phyloP scores from a whole-genome alignment of 2,888 invertebrate genomes.

The Ischnus inquisitorius region DNA sequence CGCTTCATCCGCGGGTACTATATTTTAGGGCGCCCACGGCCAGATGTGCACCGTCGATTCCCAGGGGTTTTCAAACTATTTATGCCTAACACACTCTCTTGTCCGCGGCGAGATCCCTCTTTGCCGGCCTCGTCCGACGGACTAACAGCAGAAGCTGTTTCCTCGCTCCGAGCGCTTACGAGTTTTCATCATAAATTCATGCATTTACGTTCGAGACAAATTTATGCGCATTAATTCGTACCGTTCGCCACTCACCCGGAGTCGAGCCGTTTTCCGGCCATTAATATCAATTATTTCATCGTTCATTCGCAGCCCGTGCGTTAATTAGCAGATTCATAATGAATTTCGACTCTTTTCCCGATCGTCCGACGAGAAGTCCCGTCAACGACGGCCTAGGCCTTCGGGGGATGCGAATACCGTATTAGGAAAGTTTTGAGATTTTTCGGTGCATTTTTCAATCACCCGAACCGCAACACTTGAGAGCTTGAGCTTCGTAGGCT shows the following conservation, averaged over 20 bases:
- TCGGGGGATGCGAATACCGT: slow-evolving; percentile 44
- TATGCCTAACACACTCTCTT: slow-evolving; percentile 52
- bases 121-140: background rate
- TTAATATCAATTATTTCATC: slow-evolving; percentile 60
- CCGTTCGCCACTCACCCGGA: slow-evolving; percentile 36
- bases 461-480: slow-evolving; percentile 70
- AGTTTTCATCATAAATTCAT: slow-evolving; percentile 62
- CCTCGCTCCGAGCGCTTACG: slow-evolving; percentile 15
- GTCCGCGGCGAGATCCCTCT: slow-evolving; percentile 23
- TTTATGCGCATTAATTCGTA: slow-evolving; percentile 54
- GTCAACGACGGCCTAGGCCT: background rate
- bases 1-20: slow-evolving; percentile 73
- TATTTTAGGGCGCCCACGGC: slow-evolving; percentile 79
- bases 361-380: slow-evolving; percentile 31
- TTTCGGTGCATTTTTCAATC: slow-evolving; percentile 76
- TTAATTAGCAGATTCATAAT: background rate
- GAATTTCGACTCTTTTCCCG: background rate
- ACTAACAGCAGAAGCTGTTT: slow-evolving; percentile 36
- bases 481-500: slow-evolving; percentile 5
- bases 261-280: background rate
- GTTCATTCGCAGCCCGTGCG: slow-evolving; percentile 6
- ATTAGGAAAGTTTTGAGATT: slow-evolving; percentile 55
- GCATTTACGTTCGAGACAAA: slow-evolving; percentile 48
- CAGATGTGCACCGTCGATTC: slow-evolving; percentile 82
- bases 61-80: slow-evolving; percentile 75